A percentile compares a stretch with the other conserved stretches of the same genome.
These are phyloP conservation scores for Helicoverpa assulta DNA, from an alignment of 2,888 invertebrate genomes.

Conservation along the genomic window DNA sequence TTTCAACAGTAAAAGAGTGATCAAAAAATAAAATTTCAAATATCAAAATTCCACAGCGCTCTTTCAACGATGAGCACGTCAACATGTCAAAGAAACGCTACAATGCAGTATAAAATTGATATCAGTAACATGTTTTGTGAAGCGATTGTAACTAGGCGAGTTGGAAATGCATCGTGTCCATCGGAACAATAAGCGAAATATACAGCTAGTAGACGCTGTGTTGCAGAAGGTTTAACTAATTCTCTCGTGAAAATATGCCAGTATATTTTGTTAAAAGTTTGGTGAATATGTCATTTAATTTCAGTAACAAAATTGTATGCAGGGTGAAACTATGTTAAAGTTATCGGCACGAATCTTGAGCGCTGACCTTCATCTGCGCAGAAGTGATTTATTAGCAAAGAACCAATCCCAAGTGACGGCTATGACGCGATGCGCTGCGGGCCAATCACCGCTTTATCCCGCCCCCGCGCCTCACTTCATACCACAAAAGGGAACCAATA, in stretches of 20 bases:
- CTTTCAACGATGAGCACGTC: slow-evolving; percentile 10
- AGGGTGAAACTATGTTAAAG: too few species aligned
- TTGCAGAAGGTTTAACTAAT: slow-evolving; percentile 36
- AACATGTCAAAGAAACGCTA: slow-evolving; percentile 29
- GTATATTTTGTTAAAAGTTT: background rate
- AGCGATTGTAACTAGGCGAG: slow-evolving; percentile 48
- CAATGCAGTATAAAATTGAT: slow-evolving; percentile 59
- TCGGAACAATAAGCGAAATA: slow-evolving; percentile 60
- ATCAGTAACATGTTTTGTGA: slow-evolving; percentile 53
- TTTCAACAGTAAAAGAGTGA: background rate
- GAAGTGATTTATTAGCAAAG: too few species aligned
- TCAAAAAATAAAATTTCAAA: slow-evolving; percentile 27
- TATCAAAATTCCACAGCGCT: slow-evolving; percentile 33
- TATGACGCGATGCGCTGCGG: too few species aligned
- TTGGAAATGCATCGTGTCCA: slow-evolving; percentile 60
- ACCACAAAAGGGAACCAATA: too few species aligned
- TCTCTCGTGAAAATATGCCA: background rate
- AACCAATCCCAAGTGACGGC: too few species aligned
- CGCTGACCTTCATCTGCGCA: too few species aligned
- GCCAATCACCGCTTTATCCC: too few species aligned
- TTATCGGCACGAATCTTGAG: too few species aligned
- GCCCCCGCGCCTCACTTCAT: too few species aligned
- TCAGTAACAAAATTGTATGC: too few species aligned
- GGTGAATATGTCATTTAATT: too few species aligned
- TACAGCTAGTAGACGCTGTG: slow-evolving; percentile 46